These are phyloP conservation scores for Dendrocincla tyrannina DNA, from an alignment of 2,797 vertebrate genomes.

Conservation along the genomic window DNA sequence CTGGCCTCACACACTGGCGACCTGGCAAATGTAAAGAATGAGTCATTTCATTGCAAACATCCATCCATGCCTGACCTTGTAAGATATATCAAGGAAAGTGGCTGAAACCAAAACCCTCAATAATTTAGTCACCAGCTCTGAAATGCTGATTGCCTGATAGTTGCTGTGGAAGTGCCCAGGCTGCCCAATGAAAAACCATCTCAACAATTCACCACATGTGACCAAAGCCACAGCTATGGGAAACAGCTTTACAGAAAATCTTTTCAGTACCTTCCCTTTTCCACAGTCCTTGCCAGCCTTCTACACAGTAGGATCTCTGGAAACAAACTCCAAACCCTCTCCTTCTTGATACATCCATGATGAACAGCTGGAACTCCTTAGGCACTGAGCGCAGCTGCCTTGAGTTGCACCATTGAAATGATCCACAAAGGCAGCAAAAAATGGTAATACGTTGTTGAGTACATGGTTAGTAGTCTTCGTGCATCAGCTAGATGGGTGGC, in stretches of 20 bases:
- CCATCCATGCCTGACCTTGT: not conserved
- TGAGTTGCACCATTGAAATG: conserved; percentile 50
- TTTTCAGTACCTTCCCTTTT: conserved; percentile 65
- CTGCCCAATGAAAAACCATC: conserved; percentile 40
- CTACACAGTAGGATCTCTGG: conserved; percentile 70
- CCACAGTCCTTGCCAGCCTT: conserved; percentile 69
- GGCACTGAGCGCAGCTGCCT: conserved; percentile 62
- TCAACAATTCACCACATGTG: not conserved
- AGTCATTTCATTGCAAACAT: conserved; percentile 7
- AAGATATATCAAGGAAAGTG: conserved; percentile 14
- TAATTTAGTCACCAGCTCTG: not conserved
- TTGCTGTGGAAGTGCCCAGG: not conserved
- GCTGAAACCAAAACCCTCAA: not conserved
- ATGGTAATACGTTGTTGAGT: conserved; percentile 8
- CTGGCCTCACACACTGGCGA: not conserved
- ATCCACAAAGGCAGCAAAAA: conserved; percentile 57
- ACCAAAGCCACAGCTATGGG: conserved; percentile 60
- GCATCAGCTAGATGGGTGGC: conserved; percentile 43
- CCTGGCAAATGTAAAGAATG: not conserved
- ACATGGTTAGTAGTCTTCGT: conserved; percentile 53
- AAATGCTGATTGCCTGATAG: conserved; percentile 15
- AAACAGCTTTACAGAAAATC: conserved; percentile 60
- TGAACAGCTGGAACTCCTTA: conserved; percentile 76
- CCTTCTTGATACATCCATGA: conserved; percentile 65
- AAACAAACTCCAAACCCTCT: conserved; percentile 64